Conservation (phyloP, 2,888 invertebrate genomes). For the Melanchra persicariae region DNA sequence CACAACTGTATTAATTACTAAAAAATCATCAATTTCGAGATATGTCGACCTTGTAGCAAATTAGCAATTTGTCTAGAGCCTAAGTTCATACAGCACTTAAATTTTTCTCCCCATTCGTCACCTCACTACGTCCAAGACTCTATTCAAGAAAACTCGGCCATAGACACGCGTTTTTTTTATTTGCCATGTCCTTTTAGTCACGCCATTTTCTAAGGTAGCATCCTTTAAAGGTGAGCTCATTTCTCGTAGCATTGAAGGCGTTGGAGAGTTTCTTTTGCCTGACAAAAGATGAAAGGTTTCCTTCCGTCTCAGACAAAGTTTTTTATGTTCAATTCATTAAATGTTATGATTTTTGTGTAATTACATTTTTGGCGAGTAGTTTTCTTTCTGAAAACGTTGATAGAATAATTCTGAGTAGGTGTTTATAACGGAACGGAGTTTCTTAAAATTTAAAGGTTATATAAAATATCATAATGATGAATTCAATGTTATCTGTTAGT, state of each 20-base stretch:
- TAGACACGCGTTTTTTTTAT: constrained; percentile 63
- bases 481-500: too few species aligned
- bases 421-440: neutral
- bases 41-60: too few species aligned
- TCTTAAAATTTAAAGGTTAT: neutral
- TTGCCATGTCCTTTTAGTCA: constrained; percentile 70
- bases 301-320: constrained; percentile 58
- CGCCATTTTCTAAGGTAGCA: constrained; percentile 66
- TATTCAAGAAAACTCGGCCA: constrained; percentile 54
- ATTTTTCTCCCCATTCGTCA: constrained; percentile 44
- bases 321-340: constrained; percentile 52
- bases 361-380: neutral
- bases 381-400: neutral
- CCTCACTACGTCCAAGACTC: constrained; percentile 39
- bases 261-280: constrained; percentile 68
- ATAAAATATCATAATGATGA: too few species aligned
- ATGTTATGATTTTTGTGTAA: constrained; percentile 35
- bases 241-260: constrained; percentile 74
- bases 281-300: constrained; percentile 69
- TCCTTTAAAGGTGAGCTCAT: constrained; percentile 75
- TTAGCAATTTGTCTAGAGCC: neutral
- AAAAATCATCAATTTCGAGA: too few species aligned
- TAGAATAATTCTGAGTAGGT: neutral
- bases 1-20: too few species aligned
- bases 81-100: neutral